Evolutionary conservation across 2,113 vertebrate species (phyloP), one percentile per base, ranked within the genome.

Genomic region (Oreotragus oreotragus): DNA sequence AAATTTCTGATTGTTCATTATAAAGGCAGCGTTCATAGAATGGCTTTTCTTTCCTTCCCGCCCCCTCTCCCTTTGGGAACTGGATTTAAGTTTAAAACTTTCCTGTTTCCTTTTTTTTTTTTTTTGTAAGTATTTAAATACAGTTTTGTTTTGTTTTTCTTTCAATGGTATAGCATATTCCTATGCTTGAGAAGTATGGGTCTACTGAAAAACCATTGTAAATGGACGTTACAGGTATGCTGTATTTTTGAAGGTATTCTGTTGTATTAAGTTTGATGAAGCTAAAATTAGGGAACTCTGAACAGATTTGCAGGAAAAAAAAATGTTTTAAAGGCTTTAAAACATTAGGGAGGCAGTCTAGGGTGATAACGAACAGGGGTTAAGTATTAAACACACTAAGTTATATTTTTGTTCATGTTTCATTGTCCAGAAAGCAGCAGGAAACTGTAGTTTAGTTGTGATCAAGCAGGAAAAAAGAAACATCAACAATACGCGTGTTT

Each of bases 1-100:
- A 99, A 99, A 99, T 99, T 99, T 99, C 99, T 99, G 99, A 99
- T 99, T 99, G 99, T 99, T 99, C 99, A 99, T 99, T 99, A 99
- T 99, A 99, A 99, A 99, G 99, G 99, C 99, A 99, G 99, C 99
- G 98, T 99, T 99, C 99, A 99, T 99, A 99, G 99, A 99, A 99
- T 99, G 99, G 99, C 99, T 99, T 99, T 99, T 98, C 98, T 99
- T 98, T 98, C 98, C 98, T 98, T 98, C 91, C 70, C 98, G 0
- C 45, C 70, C 90, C 85, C 5, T 4, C 77, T 79, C 86, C 11
- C 86, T 95, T 94, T 90, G 96, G 98, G 98, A 99, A 99, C 99
- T 99, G 99, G 99, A 99, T 99, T 99, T 99, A 99, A 99, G 99
- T 99, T 99, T 98, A 99, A 99, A 99, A 99, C 99, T 99, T 99